Base-by-base conservation (phyloP, 2,113 vertebrate genomes). In the Microcebus tavaratra region DNA sequence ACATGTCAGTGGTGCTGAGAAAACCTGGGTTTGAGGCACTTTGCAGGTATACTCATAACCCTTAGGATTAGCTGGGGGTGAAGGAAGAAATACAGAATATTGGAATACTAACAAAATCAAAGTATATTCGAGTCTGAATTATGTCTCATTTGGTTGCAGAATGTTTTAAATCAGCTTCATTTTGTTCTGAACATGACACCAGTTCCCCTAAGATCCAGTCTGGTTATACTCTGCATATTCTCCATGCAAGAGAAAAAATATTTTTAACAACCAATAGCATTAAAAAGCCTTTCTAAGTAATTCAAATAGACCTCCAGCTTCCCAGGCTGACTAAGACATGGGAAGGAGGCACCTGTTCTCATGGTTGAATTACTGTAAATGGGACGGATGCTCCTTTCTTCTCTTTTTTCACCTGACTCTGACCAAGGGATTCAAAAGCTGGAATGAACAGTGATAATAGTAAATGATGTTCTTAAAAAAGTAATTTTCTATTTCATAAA, bases 211-310 rank as follows among this genome's bases (percentile, higher is more conserved):
- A 93, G 0, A 29, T 61, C 34, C 31, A 57, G 81, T 21, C 75
- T 81, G 80, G 34, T 61, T 18, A 34, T 20, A 90, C 90, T 55
- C 80, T 0, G 65, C 73, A 96, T 94, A 85, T 59, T 91, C 29
- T 80, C 79, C 42, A 92, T 4, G 39, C 14, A 96, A 29, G 93
- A 95, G 95, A 95, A 2, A 8, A n/a, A 45, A 91, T 90, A 86
- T 86, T 97, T 39, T n/a, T n/a, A n/a, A n/a, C n/a, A n/a, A n/a
- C n/a, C n/a, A n/a, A n/a, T n/a, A 88, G 42, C 1, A 57, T 88
- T 97, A 23, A 65, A 91, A 93, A 88, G 84, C 82, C 68, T 89
- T 83, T 87, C 84, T 98, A 97, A 97, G 98, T 97, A 97, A 98
- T 98, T 98, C 79, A 95, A 95, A 90, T 2, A 0, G 90, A 18